phyloP scores from a whole-genome alignment of 2,113 vertebrate genomes.

The Crotalus horridus region DNA sequence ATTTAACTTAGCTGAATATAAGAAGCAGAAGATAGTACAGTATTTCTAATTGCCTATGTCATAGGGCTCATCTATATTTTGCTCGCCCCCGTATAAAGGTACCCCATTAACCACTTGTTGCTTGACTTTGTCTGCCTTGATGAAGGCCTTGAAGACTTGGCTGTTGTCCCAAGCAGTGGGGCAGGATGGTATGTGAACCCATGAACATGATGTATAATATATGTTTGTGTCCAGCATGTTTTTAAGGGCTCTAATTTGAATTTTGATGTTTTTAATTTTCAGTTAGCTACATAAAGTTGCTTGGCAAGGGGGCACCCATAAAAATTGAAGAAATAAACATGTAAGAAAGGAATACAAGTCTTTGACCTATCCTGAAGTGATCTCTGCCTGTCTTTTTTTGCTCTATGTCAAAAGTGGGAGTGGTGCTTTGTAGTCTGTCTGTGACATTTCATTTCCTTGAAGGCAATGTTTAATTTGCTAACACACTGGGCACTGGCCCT shows the following conservation, averaged over 20 bases:
- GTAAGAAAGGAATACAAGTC: not conserved
- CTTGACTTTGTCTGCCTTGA: not conserved
- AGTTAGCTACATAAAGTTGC: not conserved
- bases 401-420: not conserved
- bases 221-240: not conserved
- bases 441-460: not conserved
- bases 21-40: not conserved
- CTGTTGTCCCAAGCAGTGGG: not conserved
- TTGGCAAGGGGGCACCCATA: not conserved
- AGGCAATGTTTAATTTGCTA: not conserved
- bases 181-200: not conserved
- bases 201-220: not conserved
- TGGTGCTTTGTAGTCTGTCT: not conserved
- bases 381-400: not conserved
- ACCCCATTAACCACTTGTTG: not conserved
- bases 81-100: not conserved
- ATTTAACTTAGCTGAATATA: slow-evolving; percentile 15
- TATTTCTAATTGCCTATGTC: not conserved
- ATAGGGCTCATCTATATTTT: not conserved
- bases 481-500: not conserved
- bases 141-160: not conserved
- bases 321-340: not conserved
- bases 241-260: not conserved
- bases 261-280: not conserved
- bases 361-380: not conserved